Percentiles rank a stretch among this genome's conserved stretches.
Conservation (phyloP, 1,140 invertebrate genomes). For the Paracyclopina nana region DNA sequence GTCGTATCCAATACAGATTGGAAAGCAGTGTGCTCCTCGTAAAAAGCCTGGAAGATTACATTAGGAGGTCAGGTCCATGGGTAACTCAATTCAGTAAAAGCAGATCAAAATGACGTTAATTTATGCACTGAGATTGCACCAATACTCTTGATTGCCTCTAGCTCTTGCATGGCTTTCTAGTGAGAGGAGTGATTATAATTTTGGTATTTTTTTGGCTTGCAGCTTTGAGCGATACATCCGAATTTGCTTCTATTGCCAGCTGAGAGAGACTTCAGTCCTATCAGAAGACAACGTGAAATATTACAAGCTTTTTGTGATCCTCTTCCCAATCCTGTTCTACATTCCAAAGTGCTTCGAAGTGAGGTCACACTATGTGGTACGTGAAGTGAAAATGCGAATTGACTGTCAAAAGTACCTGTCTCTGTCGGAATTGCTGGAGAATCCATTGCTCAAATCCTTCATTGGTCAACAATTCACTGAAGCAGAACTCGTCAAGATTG, state of each 20-base stretch:
- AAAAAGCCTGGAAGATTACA: too few relatives aligned
- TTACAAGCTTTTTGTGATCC: not conserved
- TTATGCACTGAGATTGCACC: too few relatives aligned
- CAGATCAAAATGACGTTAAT: too few relatives aligned
- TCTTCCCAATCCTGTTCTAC: slow-evolving; percentile 8
- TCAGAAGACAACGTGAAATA: slow-evolving; percentile 12
- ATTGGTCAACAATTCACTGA: not conserved
- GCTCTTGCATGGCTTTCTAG: too few relatives aligned
- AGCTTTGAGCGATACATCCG: slow-evolving; percentile 14
- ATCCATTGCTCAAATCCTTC: slow-evolving; percentile 1
- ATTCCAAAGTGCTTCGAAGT: slow-evolving; percentile 11
- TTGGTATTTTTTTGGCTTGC: not conserved
- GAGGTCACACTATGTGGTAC: not conserved
- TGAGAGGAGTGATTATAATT: too few relatives aligned
- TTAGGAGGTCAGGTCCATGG: too few relatives aligned
- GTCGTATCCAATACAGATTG: too few relatives aligned
- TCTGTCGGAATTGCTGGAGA: not conserved
- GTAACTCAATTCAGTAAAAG: too few relatives aligned
- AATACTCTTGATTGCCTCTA: too few relatives aligned
- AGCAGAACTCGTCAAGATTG: not conserved
- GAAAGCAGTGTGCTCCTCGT: too few relatives aligned
- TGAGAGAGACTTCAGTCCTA: not conserved
- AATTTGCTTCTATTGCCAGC: slow-evolving; percentile 12
- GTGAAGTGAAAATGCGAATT: not conserved
- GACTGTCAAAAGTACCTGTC: not conserved